Evolutionary conservation across 2,113 vertebrate species (phyloP).

Genomic region (Solea senegalensis): DNA sequence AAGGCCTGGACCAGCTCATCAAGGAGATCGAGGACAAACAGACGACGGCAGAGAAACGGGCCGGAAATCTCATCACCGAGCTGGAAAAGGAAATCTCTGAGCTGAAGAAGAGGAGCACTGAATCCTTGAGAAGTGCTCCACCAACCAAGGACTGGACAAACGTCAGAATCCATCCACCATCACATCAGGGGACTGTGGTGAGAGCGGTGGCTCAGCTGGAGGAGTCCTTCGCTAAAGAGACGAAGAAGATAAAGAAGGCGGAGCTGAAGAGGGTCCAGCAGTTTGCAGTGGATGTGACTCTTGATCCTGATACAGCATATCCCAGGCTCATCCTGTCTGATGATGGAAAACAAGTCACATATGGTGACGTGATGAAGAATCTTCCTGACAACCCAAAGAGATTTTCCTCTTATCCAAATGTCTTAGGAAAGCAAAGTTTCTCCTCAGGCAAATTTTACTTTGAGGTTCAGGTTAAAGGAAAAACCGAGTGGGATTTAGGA

Average conservation of each 20-base stretch:
- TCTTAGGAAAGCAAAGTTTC: slow-evolving; percentile 23
- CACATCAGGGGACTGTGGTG: slow-evolving; percentile 10
- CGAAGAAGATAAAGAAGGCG: slow-evolving; percentile 3
- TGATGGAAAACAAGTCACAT: slow-evolving; percentile 3
- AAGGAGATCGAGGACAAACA: background rate
- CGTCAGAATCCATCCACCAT: background rate
- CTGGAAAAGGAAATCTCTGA: slow-evolving; percentile 20
- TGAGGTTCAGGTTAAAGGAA: slow-evolving; percentile 20
- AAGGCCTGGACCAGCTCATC: background rate
- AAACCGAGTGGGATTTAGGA: background rate
- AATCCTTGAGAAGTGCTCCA: background rate
- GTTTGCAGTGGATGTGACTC: slow-evolving; percentile 22
- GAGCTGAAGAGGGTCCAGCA: slow-evolving; percentile 27
- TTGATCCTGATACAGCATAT: slow-evolving; percentile 26
- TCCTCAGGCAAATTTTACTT: slow-evolving; percentile 31
- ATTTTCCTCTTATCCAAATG: background rate
- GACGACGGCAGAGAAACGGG: background rate
- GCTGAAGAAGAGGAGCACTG: slow-evolving; percentile 16
- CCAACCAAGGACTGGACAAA: slow-evolving; percentile 14
- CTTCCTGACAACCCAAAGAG: slow-evolving; percentile 21
- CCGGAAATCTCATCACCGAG: background rate
- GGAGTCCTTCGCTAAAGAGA: background rate
- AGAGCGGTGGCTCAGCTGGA: slow-evolving; percentile 27
- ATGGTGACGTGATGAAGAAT: background rate
- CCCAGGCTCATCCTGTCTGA: slow-evolving; percentile 3